phyloP scores from a whole-genome alignment of 2,888 invertebrate genomes.

The Caradrina kadenii region DNA sequence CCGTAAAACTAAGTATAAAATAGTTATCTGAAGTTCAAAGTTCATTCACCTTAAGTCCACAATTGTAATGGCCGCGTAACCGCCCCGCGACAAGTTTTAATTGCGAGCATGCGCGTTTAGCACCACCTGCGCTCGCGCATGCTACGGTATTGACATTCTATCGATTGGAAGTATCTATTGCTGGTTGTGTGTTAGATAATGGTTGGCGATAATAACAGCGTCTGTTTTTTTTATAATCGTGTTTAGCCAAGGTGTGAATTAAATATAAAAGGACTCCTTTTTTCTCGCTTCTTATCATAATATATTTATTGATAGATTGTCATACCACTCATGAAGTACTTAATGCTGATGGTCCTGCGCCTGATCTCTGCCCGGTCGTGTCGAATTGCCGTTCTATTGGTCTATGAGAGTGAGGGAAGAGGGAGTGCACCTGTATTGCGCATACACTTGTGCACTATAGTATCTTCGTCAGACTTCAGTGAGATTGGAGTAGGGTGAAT shows the following conservation, averaged over 20 bases:
- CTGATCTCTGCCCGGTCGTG: too few species aligned
- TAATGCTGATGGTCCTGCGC: too few species aligned
- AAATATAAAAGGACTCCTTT: too few species aligned
- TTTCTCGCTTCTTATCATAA: too few species aligned
- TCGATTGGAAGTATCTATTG: constrained; percentile 34
- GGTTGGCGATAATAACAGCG: not conserved
- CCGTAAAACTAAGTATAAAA: constrained; percentile 14
- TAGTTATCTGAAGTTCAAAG: constrained; percentile 50
- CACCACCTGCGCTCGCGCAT: constrained; percentile 63
- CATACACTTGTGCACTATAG: too few species aligned
- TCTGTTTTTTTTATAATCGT: not conserved
- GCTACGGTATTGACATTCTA: constrained; percentile 62
- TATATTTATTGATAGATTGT: too few species aligned
- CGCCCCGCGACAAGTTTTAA: constrained; percentile 71
- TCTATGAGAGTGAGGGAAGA: too few species aligned
- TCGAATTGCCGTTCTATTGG: too few species aligned
- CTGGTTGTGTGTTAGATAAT: not conserved
- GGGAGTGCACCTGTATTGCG: too few species aligned
- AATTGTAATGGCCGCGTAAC: constrained; percentile 53
- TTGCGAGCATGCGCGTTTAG: constrained; percentile 64
- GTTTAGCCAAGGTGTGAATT: not conserved
- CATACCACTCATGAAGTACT: too few species aligned
- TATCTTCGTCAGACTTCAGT: too few species aligned
- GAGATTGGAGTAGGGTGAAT: too few species aligned
- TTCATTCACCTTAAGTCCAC: constrained; percentile 35